phyloP scores from a whole-genome alignment of 1,140 invertebrate species.

The Drosophila pandora region DNA sequence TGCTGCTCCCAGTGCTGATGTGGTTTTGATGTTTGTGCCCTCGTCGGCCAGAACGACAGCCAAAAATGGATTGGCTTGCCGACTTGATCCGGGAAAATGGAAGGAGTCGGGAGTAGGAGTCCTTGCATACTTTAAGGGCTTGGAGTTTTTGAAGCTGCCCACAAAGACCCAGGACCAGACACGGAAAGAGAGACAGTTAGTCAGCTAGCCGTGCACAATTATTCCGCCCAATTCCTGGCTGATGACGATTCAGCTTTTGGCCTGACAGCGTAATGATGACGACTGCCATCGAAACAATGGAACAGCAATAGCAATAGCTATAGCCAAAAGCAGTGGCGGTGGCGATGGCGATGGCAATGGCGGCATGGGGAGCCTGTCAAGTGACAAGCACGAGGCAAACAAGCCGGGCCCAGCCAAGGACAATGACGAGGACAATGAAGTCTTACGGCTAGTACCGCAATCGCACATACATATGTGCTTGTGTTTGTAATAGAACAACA shows the following conservation, averaged over 20 bases:
- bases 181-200: background rate
- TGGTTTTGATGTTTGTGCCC: conserved; percentile 77
- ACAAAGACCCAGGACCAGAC: conserved; percentile 14
- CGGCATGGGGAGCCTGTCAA: conserved; percentile 64
- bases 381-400: conserved; percentile 71
- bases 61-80: conserved; percentile 29
- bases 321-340: conserved; percentile 11
- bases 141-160: conserved; percentile 39
- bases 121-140: conserved; percentile 38
- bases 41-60: conserved; percentile 37
- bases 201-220: conserved; percentile 38
- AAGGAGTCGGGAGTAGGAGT: background rate
- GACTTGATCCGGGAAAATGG: background rate
- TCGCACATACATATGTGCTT: conserved; percentile 28
- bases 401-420: conserved; percentile 63
- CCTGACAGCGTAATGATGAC: conserved; percentile 75
- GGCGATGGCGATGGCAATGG: conserved; percentile 18
- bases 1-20: conserved; percentile 53
- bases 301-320: conserved; percentile 23
- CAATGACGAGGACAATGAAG: conserved; percentile 73
- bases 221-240: conserved; percentile 59
- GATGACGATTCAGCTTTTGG: conserved; percentile 62
- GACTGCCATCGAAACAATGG: conserved; percentile 60
- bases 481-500: conserved; percentile 68
- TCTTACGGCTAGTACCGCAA: conserved; percentile 53